Evolutionary conservation across 2,797 vertebrate genomes (phyloP), one percentile per base, ranked within the genome.

Genomic region (Typhlichthys eigenmanni): DNA sequence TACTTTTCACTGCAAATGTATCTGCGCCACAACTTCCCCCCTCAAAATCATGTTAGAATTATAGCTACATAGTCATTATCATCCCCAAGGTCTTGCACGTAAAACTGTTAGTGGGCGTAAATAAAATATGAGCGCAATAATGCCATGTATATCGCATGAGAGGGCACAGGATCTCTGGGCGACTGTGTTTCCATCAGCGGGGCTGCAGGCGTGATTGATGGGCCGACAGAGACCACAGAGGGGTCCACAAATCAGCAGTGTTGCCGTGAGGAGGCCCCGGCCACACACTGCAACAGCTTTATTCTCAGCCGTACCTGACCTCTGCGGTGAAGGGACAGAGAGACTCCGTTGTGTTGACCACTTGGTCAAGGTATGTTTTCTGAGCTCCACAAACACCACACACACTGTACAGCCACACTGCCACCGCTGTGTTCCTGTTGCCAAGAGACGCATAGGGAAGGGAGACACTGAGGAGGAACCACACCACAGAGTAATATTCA

Each of bases 131-230:
- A 82, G 71, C 47, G 80, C 81, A 85, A 84, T 84, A 86, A 87
- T 82, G 73, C 79, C 69, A 77, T 71, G 79, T 76, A 78, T 71
- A 68, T 74, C 70, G 70, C 75, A 86, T 82, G 79, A 85, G 79
- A 85, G 71, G 70, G 69, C 72, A 78, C 46, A 64, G 75, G 57
- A 80, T 83, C 83, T 85, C 76, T 56, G 72, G 85, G 80, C 74
- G 78, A 82, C 80, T 82, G 78, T 85, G 79, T 85, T 87, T 90
- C 85, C 79, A 87, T 91, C 81, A 83, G 78, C 76, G 63, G 83
- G 75, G 75, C 80, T 75, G 78, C 82, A 75, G 74, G 64, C 58
- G 76, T 92, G 90, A 93, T 90, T 89, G 88, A 91, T 90, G 88
- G 85, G 77, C 71, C 75, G 79, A 81, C 76, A 71, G 81, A 84